Evolutionary conservation across 2,888 invertebrate species (phyloP), one percentile per base, ranked within the genome.

Genomic region (Orthosia gracilis): DNA sequence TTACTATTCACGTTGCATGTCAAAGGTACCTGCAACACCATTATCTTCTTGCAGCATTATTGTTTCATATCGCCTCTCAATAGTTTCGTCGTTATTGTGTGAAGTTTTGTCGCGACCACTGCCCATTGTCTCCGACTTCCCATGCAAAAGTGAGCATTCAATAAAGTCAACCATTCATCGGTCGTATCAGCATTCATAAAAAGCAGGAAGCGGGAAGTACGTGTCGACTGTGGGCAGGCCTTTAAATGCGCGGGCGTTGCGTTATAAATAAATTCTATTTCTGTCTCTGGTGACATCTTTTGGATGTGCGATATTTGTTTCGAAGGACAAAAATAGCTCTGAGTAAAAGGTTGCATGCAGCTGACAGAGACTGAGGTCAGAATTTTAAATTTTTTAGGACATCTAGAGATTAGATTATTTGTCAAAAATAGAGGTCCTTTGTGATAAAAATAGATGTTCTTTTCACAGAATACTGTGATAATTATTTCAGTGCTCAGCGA

Each of bases 201-300:
- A 91, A 88, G 89, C 93, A 92, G 95, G 95, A 95, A 95, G 91
- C 89, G 90, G 94, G 94, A 94, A 94, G 91, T 94, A 93, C 94
- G 94, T 94, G 82, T 75, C 82, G 94, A 90, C 92, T 87, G 83
- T 85, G 88, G 89, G 88, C 91, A 93, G 88, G 88, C 92, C 89
- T 92, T 93, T 89, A 91, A 89, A 90, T 92, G 92, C 68, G 87
- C 82, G 78, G 75, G 76, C 73, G 76, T 76, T 55, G 45, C n/a
- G 69, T 63, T 81, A 87, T 81, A 82, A 85, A 85, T 87, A 85
- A 64, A 82, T 59, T 77, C 87, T 87, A 85, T 87, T 85, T 85
- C 85, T 78, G 77, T 85, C 75, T 77, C 47, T 64, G 58, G 85
- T 82, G 58, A 71, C 67, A 76, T 81, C 75, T 72, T 69, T 78